Percentiles rank a stretch among this genome's conserved stretches.
Conservation (phyloP, 2,888 invertebrate genomes). For the Cecidostiba fungosa region DNA sequence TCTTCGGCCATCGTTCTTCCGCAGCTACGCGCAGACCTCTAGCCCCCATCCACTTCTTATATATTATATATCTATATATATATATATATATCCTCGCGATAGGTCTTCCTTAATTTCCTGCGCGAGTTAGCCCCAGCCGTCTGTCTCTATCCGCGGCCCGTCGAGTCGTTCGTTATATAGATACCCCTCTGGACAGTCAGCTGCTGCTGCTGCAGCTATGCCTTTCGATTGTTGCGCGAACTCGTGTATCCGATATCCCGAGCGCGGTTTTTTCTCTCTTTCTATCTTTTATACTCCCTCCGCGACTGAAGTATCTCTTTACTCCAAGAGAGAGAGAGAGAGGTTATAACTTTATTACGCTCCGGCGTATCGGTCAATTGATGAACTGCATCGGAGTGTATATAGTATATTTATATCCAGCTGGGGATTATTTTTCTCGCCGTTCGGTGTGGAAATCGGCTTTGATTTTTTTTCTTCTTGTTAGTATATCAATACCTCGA, state of each 20-base stretch:
- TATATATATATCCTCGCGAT: conserved; percentile 8
- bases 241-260: not conserved
- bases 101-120: conserved; percentile 45
- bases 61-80: too few species aligned
- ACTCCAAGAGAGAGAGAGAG: not conserved
- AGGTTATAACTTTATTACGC: conserved; percentile 2
- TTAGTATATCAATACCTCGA: not conserved
- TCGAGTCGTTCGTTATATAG: not conserved
- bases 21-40: not conserved
- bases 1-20: conserved; percentile 44
- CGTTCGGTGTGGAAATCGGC: not conserved
- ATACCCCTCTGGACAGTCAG: not conserved
- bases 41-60: not conserved
- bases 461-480: not conserved
- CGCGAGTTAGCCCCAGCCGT: conserved; percentile 5
- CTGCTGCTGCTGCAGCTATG: not conserved
- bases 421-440: not conserved
- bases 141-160: not conserved
- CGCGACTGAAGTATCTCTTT: not conserved
- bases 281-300: not conserved
- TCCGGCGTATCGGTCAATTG: not conserved
- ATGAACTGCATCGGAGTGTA: not conserved
- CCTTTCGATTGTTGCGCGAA: conserved; percentile 25
- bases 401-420: too few species aligned
- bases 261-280: not conserved